Base-by-base conservation (phyloP, 2,113 vertebrate genomes). In the Oreotrochilus melanogaster region DNA sequence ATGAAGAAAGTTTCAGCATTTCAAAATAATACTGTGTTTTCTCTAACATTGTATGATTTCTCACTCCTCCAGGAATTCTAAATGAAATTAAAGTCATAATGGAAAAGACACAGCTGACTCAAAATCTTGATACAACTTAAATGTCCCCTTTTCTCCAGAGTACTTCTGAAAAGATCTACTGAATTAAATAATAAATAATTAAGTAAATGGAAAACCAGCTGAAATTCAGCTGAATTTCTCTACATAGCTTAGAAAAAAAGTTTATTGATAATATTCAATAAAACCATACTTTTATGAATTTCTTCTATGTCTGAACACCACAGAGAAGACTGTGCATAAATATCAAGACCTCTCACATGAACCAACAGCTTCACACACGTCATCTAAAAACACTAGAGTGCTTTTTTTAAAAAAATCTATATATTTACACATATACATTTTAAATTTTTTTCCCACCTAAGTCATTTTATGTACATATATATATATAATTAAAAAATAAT, bases 1-100 rank as follows among this genome's bases (percentile, higher is more conserved):
- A 39, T 0, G 0, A 30, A 56, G 35, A 80, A 56, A 69, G 60
- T 42, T 18, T 67, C 18, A 72, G 48, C 9, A 1, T 23, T 66
- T 14, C 24, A 48, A 19, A 79, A 19, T 45, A 58, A 17, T 23
- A 62, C 11, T 60, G 45, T 62, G 45, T 62, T 82, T 60, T 75
- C 24, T 45, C 53, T 56, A 23, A 72, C 3, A 28, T 1, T n/a
- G 15, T 4, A 37, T 7, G 10, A 82, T 62, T 86, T 72, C 24
- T 45, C 8, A 23, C 18, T 78, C 51, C 25, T 53, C 24, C n/a
- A 56, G 45, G 58, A 80, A 89, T 61, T 80, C 54, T 73, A 39
- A 91, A 80, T 42, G 50, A 31, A 78, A 80, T 22, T 60, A 31
- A 92, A 31, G 42, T 69, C 21, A 72, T 43, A 31, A 69, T 1